Base-by-base conservation (phyloP, 2,113 vertebrate species). In the Alaudala cheleensis region DNA sequence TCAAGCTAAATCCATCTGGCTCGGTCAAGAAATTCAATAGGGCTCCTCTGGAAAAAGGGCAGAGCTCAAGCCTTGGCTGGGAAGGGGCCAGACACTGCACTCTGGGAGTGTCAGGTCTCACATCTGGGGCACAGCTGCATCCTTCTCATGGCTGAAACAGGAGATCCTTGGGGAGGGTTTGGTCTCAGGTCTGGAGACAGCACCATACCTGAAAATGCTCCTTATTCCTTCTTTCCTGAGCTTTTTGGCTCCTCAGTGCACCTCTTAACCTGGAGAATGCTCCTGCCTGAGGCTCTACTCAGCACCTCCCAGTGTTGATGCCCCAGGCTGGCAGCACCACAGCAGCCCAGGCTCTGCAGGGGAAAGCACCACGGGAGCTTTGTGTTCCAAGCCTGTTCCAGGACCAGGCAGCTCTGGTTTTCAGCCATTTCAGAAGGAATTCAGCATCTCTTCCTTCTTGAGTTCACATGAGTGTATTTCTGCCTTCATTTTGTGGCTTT, bases 91-190 rank as follows among this genome's bases (percentile, higher is more conserved):
- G 16, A 25, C 3, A 0, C 23, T 42, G 42, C 42, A 12, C 42
- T 42, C 42, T 13, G 14, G 47, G 66, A 29, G 10, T 31, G 17
- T 12, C 47, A 26, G 28, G 7, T 58, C 45, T 44, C 39, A 2
- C 1, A 14, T 10, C 50, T 29, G 25, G 28, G 56, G 23, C 69
- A 39, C 0, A 1, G 23, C 26, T 44, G 16, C 3, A 7, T 16
- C 14, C 6, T 26, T 24, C 33, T 58, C 3, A 1, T 5, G 60
- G 31, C 44, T 26, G n/a, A 7, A 49, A 20, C 12, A 12, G 23
- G 34, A 47, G 18, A 6, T 14, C 22, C 42, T 12, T 29, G 56
- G 17, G 28, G 5, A 56, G 31, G 19, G 22, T 42, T 22, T 15
- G n/a, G 4, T 42, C n/a, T 44, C 47, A 3, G 34, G 2, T 47